phyloP scores from a whole-genome alignment of 2,797 vertebrate genomes.

The Cryptoprocta ferox region DNA sequence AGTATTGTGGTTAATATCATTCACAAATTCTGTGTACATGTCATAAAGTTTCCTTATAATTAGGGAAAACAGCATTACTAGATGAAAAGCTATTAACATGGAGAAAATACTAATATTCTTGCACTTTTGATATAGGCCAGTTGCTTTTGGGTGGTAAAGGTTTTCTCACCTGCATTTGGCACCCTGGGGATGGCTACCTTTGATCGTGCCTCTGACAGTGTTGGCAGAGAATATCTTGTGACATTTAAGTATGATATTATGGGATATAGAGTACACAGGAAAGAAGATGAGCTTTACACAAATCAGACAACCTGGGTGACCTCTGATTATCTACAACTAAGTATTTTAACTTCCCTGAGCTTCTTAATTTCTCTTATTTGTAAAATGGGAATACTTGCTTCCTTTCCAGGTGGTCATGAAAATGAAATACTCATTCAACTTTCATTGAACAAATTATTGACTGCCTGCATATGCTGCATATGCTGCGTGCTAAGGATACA shows the following conservation, averaged over 20 bases:
- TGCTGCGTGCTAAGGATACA: not conserved
- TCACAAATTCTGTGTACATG: not conserved
- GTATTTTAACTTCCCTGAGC: not conserved
- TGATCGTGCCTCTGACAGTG: not conserved
- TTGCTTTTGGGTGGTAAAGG: not conserved
- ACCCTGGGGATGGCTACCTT: not conserved
- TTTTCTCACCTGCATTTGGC: not conserved
- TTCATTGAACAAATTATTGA: not conserved
- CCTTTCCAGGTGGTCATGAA: not conserved
- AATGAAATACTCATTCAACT: not conserved
- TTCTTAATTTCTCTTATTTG: not conserved
- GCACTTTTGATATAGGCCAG: not conserved
- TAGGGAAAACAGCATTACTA: not conserved
- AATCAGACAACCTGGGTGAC: not conserved
- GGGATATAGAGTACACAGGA: not conserved
- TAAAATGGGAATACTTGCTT: not conserved
- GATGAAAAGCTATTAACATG: not conserved
- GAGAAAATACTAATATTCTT: not conserved
- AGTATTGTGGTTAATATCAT: not conserved
- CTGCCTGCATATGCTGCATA: not conserved
- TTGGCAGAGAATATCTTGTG: not conserved
- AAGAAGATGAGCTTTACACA: not conserved
- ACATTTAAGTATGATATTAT: not conserved
- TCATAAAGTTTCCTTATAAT: conserved; percentile 30
- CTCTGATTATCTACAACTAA: not conserved